phyloP scores from a whole-genome alignment of 2,797 vertebrate species.

The Cheirogaleus major region DNA sequence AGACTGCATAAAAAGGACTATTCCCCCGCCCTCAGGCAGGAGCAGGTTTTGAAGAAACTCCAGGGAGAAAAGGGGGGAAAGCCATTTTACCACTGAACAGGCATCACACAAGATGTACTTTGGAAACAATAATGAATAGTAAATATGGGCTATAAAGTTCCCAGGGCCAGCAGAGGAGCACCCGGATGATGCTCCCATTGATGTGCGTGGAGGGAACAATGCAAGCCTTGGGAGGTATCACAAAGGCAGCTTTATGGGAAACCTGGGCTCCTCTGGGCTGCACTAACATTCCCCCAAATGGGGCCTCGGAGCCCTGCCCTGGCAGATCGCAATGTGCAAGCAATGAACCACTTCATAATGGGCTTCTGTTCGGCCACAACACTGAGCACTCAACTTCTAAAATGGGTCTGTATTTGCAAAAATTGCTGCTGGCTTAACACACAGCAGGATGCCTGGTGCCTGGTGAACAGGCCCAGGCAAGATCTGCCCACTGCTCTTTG shows the following conservation, averaged over 20 bases:
- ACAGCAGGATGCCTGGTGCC: neutral
- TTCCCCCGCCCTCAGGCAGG: neutral
- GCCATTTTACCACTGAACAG: constrained; percentile 15
- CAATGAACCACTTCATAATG: constrained; percentile 35
- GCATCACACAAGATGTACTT: constrained; percentile 18
- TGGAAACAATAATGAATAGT: constrained; percentile 64
- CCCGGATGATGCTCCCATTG: accelerated
- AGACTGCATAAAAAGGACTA: neutral
- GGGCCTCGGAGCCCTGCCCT: constrained; percentile 4
- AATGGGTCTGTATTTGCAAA: constrained; percentile 46
- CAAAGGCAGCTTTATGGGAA: neutral
- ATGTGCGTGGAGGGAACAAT: neutral
- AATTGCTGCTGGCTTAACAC: neutral
- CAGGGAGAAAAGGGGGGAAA: neutral
- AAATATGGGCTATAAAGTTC: constrained; percentile 54
- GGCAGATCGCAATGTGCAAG: neutral
- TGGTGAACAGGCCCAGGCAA: neutral
- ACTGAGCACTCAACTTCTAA: neutral
- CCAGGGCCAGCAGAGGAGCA: neutral
- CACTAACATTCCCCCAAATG: neutral
- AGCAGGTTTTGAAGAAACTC: neutral
- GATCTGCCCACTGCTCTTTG: neutral
- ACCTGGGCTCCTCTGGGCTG: neutral
- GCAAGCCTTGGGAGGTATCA: neutral
- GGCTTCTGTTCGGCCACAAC: constrained; percentile 27